A percentile compares a stretch with the other conserved stretches of the same genome.
These are phyloP conservation scores for Drosophila falleni DNA, from an alignment of 2,888 invertebrate species.

Conservation along the genomic window DNA sequence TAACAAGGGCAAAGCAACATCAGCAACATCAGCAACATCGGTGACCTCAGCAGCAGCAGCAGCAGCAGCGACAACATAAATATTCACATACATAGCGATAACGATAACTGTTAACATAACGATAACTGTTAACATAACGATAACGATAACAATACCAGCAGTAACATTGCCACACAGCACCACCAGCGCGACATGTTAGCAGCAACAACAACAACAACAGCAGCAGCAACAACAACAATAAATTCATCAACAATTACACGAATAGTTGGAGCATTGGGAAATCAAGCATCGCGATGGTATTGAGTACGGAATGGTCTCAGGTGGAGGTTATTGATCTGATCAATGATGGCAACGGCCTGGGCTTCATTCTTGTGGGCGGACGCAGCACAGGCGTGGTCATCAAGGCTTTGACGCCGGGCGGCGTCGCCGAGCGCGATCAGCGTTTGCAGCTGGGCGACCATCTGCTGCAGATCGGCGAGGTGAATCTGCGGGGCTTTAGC, in stretches of 20 bases:
- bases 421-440: slow-evolving; percentile 98
- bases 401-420: slow-evolving; percentile 98
- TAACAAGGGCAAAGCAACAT: slow-evolving; percentile 36
- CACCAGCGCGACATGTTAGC: slow-evolving; percentile 65
- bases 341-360: slow-evolving; percentile 98
- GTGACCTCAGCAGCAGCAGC: slow-evolving; percentile 23
- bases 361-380: slow-evolving; percentile 99
- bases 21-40: slow-evolving; percentile 23
- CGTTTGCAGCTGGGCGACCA: slow-evolving; percentile 98
- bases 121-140: slow-evolving; percentile 13
- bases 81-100: slow-evolving; percentile 13
- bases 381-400: slow-evolving; percentile 99
- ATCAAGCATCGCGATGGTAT: slow-evolving; percentile 87
- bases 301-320: slow-evolving; percentile 99
- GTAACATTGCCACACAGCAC: slow-evolving; percentile 60
- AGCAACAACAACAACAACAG: slow-evolving; percentile 29
- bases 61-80: slow-evolving; percentile 38
- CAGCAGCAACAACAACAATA: slow-evolving; percentile 33
- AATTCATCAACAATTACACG: slow-evolving; percentile 24
- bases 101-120: slow-evolving; percentile 6
- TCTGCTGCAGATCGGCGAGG: slow-evolving; percentile 97
- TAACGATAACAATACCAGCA: slow-evolving; percentile 16
- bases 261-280: slow-evolving; percentile 8
- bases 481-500: slow-evolving; percentile 97
- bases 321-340: slow-evolving; percentile 99